Evolutionary conservation across 2,797 vertebrate genomes (phyloP).

Genomic region (Manis crassicaudata): DNA sequence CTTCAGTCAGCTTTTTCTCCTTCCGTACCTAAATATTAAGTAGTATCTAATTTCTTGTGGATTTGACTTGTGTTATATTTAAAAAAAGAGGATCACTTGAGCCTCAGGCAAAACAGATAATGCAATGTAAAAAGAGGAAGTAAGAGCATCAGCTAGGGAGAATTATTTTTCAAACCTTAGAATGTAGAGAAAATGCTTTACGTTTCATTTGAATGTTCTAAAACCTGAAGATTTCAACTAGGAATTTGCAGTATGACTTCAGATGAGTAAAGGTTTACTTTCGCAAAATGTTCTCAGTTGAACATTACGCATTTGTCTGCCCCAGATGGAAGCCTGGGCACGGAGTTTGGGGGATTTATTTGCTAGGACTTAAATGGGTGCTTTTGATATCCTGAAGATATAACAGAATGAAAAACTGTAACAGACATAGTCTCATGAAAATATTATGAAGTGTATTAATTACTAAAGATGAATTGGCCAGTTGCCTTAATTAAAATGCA

Average conservation of each 20-base stretch:
- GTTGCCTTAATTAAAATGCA: neutral
- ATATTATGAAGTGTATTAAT: conserved; percentile 16
- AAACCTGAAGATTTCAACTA: neutral
- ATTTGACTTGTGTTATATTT: neutral
- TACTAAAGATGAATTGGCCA: neutral
- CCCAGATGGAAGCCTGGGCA: neutral
- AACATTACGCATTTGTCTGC: neutral
- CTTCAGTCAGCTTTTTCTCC: neutral
- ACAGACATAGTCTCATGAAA: neutral
- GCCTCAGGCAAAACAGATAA: neutral
- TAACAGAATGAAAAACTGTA: neutral
- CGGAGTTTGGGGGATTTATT: neutral
- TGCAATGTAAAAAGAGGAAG: neutral
- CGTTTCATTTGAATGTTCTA: neutral
- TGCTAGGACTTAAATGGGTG: neutral
- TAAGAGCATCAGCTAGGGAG: neutral
- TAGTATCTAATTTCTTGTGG: neutral
- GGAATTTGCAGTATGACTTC: neutral
- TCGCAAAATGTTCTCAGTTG: neutral
- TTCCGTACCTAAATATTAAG: neutral
- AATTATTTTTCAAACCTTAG: neutral
- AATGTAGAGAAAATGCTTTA: neutral
- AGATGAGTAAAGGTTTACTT: neutral
- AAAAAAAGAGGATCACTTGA: neutral
- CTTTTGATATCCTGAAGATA: neutral